Evolutionary conservation across 2,888 invertebrate genomes (phyloP).

Genomic region (Anticlea derivata): DNA sequence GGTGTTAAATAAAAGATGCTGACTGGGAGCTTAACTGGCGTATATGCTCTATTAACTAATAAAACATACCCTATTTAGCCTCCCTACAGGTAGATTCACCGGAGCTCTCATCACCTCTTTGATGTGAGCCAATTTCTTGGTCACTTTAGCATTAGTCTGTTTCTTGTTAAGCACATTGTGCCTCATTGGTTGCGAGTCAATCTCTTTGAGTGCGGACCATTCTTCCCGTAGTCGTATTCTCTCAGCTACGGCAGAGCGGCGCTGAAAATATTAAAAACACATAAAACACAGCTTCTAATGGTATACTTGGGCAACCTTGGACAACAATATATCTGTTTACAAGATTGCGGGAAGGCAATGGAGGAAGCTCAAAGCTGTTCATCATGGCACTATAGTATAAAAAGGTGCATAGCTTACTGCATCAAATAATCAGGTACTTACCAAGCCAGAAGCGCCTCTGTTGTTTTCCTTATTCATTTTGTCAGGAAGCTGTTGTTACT

Average conservation of each 20-base stretch:
- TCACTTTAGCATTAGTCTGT: constrained; percentile 14
- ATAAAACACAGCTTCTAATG: no score
- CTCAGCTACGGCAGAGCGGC: constrained; percentile 69
- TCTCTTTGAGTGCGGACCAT: constrained; percentile 69
- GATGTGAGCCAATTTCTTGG: constrained; percentile 2
- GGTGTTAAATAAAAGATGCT: no score
- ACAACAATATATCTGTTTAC: no score
- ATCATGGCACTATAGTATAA: no score
- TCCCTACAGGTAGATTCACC: constrained; percentile 1
- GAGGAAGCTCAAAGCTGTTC: no score
- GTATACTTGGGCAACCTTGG: no score
- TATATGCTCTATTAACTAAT: no score
- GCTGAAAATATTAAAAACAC: constrained; percentile 44
- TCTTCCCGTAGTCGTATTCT: constrained; percentile 66
- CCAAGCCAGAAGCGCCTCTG: constrained; percentile 65
- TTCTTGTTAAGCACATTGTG: constrained; percentile 20
- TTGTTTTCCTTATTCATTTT: constrained; percentile 60
- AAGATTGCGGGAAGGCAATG: no score
- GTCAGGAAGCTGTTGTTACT: background rate
- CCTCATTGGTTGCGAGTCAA: constrained; percentile 34
- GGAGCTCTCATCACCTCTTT: constrained; percentile 5
- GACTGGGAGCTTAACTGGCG: no score
- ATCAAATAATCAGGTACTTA: constrained; percentile 42
- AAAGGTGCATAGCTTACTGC: no score
- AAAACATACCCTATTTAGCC: constrained; percentile 18